Evolutionary conservation across 2,797 vertebrate genomes (phyloP).

Genomic region (Alosa sapidissima): DNA sequence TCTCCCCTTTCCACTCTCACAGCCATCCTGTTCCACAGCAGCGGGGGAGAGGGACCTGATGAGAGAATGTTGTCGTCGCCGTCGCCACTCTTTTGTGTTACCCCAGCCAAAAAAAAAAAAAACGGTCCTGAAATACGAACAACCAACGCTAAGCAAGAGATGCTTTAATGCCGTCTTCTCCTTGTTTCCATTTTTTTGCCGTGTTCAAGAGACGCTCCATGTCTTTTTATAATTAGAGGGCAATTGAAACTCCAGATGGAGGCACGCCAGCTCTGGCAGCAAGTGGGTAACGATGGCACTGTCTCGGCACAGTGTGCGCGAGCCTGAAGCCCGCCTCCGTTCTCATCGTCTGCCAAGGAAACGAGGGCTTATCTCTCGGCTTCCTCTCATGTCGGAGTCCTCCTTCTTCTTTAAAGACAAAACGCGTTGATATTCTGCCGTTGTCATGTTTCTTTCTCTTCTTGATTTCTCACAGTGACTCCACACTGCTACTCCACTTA

Average conservation of each 20-base stretch:
- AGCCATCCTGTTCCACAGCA: background rate
- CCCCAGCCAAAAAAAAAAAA: background rate
- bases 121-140: background rate
- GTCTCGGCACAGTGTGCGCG: background rate
- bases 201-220: background rate
- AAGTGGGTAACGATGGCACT: background rate
- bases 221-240: slow-evolving; percentile 7
- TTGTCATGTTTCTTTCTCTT: background rate
- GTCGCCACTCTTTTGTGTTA: background rate
- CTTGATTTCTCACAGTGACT: background rate
- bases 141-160: background rate
- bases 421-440: background rate
- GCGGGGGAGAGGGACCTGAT: background rate
- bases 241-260: background rate
- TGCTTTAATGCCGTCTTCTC: background rate
- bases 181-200: background rate
- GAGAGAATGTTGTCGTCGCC: background rate
- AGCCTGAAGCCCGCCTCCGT: background rate
- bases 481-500: background rate
- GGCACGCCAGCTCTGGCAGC: background rate
- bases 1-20: background rate
- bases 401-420: background rate
- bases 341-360: background rate
- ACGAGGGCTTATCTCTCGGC: background rate
- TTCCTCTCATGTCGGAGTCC: background rate